Conservation (phyloP, 2,113 vertebrate genomes). For the Polypterus senegalus region DNA sequence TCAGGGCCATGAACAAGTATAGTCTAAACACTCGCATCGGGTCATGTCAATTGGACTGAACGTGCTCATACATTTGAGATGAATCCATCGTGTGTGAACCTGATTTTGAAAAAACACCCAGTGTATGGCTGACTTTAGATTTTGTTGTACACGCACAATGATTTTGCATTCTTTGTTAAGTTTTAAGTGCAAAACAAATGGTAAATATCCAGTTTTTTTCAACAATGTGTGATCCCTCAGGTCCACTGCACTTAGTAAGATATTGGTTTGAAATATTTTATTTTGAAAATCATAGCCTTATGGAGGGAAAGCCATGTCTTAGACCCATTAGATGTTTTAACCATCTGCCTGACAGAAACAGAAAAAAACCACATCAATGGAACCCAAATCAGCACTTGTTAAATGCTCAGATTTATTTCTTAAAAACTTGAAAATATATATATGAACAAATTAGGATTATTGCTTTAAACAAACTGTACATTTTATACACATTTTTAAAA, state of each 20-base stretch:
- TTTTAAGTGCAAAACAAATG: no score
- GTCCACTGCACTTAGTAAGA: neutral
- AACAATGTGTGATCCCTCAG: neutral
- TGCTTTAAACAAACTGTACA: conserved; percentile 68
- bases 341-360: neutral
- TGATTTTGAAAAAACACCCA: no score
- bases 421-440: conserved; percentile 36
- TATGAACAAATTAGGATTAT: conserved; percentile 47
- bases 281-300: neutral
- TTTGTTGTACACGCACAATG: no score
- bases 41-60: no score
- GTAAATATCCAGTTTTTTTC: neutral
- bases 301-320: no score
- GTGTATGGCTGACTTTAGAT: no score
- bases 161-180: no score
- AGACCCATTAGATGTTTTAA: neutral
- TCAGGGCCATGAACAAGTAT: no score
- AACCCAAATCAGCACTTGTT: neutral
- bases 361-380: neutral
- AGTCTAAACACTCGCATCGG: no score
- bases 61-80: no score
- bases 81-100: no score
- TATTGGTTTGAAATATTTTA: neutral
- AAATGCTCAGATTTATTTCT: conserved; percentile 36
- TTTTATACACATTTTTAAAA: conserved; percentile 50